Evolutionary conservation across 2,797 vertebrate genomes (phyloP).

Genomic region (Sebastes elongatus): DNA sequence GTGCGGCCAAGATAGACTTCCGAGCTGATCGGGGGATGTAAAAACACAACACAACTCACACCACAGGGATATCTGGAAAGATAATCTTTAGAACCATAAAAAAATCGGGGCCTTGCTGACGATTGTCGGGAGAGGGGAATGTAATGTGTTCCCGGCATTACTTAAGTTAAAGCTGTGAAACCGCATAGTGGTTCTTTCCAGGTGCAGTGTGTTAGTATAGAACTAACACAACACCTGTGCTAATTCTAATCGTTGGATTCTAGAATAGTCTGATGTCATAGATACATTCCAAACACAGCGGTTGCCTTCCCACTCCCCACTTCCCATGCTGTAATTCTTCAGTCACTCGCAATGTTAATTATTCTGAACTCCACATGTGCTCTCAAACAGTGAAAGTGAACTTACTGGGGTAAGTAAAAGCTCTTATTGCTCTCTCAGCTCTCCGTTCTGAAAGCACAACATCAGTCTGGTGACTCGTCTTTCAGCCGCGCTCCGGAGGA

Average conservation of each 20-base stretch:
- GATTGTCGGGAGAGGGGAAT: background rate
- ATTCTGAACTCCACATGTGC: background rate
- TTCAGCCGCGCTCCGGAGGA: conserved; percentile 31
- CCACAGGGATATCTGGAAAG: too few species aligned
- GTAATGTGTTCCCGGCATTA: too few species aligned
- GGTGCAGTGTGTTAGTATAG: background rate
- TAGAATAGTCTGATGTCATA: background rate
- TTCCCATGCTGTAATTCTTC: background rate
- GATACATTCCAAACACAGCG: background rate
- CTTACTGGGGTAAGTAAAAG: conserved; percentile 8
- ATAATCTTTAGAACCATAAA: too few species aligned
- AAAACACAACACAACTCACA: too few species aligned
- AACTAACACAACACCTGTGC: background rate
- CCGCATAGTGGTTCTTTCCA: background rate
- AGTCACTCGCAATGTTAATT: background rate
- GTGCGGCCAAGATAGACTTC: too few species aligned
- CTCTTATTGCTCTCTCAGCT: conserved; percentile 7
- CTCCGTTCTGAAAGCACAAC: conserved; percentile 21
- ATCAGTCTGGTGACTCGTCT: conserved; percentile 28
- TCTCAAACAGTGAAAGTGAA: conserved; percentile 1
- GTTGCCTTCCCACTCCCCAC: background rate
- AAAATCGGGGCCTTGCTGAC: too few species aligned
- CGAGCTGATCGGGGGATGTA: too few species aligned
- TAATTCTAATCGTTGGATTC: background rate
- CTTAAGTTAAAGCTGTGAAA: background rate